Evolutionary conservation across 2,797 vertebrate genomes (phyloP).

Genomic region (Brachyalestes nurse): DNA sequence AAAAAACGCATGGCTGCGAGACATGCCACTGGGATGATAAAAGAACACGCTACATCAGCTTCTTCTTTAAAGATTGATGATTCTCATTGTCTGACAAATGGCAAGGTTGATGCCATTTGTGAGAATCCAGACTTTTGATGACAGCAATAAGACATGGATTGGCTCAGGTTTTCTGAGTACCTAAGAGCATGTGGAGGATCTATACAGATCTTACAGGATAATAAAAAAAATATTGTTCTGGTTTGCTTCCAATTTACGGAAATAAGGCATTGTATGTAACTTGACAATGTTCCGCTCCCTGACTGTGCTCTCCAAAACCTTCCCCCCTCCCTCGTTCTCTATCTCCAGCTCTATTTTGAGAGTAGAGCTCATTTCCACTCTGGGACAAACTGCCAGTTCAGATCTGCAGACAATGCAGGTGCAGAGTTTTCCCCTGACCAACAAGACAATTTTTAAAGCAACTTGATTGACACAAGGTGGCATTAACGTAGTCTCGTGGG

Average conservation of each 20-base stretch:
- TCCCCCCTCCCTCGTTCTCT: constrained; percentile 3
- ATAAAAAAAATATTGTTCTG: constrained; percentile 23
- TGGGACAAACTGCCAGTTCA: constrained; percentile 38
- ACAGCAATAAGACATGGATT: constrained; percentile 11
- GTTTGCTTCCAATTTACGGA: constrained; percentile 29
- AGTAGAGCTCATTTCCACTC: constrained; percentile 37
- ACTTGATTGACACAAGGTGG: constrained; percentile 7
- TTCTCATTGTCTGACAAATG: not conserved
- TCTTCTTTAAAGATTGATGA: constrained; percentile 4
- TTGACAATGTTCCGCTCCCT: constrained; percentile 3
- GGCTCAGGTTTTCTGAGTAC: not conserved
- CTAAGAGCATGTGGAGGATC: not conserved
- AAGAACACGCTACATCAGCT: not conserved
- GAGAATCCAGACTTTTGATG: not conserved
- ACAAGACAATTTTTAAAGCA: constrained; percentile 30
- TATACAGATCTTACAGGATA: not conserved
- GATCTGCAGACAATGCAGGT: constrained; percentile 30
- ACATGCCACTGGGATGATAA: not conserved
- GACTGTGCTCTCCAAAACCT: constrained; percentile 16
- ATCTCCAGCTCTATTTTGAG: constrained; percentile 47
- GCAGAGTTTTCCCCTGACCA: constrained; percentile 25
- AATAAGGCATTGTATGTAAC: not conserved
- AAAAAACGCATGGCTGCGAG: not conserved
- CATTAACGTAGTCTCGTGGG: constrained; percentile 23
- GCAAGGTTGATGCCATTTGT: not conserved